A percentile compares a stretch with the other conserved stretches of the same genome.
Conservation (phyloP, 1,140 invertebrate genomes). For the Gonatopus flavifemur region DNA sequence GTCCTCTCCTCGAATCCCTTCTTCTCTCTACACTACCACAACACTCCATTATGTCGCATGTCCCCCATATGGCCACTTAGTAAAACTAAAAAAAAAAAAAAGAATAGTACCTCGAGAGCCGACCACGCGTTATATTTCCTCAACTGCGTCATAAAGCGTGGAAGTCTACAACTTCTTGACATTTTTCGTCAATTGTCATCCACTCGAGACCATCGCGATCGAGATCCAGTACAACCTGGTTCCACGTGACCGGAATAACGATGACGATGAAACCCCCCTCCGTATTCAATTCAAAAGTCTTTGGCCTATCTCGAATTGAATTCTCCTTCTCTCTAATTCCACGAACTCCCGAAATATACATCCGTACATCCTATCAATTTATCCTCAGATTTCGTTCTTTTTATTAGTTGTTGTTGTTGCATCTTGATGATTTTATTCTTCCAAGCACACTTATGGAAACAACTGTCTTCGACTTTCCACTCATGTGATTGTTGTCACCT, state of each 20-base stretch:
- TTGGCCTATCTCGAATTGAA: slow-evolving; percentile 13
- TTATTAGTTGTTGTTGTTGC: slow-evolving; percentile 9
- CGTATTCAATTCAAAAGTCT: slow-evolving; percentile 13
- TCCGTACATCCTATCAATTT: not conserved
- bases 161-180: not conserved
- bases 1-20: not conserved
- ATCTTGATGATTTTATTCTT: not conserved
- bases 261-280: slow-evolving; percentile 9
- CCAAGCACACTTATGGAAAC: slow-evolving; percentile 2
- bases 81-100: slow-evolving; percentile 30
- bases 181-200: slow-evolving; percentile 12
- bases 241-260: slow-evolving; percentile 12
- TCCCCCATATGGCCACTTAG: slow-evolving; percentile 54
- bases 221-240: slow-evolving; percentile 7
- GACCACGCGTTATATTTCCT: not conserved
- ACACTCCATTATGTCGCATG: slow-evolving; percentile 35
- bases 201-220: slow-evolving; percentile 8
- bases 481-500: slow-evolving; percentile 17
- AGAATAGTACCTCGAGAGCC: slow-evolving; percentile 1
- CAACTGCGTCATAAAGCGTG: not conserved
- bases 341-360: slow-evolving; percentile 6
- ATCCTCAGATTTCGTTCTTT: slow-evolving; percentile 8
- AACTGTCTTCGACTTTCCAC: slow-evolving; percentile 23
- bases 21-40: not conserved
- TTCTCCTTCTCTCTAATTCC: too few relatives aligned